Conservation (phyloP, 2,888 invertebrate species). For the Hedychridium roseum region DNA sequence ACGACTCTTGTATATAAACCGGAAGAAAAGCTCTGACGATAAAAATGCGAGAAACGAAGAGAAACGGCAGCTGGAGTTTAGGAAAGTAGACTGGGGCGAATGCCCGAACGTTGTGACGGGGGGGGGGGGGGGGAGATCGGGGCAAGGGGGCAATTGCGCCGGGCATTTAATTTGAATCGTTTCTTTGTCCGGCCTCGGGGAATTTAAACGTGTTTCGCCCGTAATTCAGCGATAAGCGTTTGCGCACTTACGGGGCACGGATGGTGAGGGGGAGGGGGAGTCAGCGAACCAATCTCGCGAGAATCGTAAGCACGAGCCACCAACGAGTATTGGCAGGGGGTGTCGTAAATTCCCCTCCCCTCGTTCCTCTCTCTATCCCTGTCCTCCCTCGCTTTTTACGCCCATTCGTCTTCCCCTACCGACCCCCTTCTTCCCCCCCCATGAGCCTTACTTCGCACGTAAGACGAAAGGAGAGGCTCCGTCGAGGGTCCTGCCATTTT, state of each 20-base stretch:
- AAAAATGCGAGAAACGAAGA: no score
- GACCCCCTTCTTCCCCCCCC: no score
- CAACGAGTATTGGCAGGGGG: conserved; percentile 28
- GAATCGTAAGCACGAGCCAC: conserved; percentile 30
- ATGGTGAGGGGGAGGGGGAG: not conserved
- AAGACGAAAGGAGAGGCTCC: not conserved
- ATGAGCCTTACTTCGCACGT: no score
- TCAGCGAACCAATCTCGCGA: conserved; percentile 30
- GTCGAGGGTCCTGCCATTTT: not conserved
- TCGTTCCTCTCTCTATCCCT: not conserved
- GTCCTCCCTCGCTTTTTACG: conserved; percentile 5
- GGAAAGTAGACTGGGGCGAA: conserved; percentile 15
- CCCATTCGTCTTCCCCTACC: not conserved
- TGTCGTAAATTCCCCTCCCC: conserved; percentile 38
- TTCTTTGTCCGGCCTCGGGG: conserved; percentile 35
- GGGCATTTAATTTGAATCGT: conserved; percentile 50
- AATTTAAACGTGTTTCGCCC: conserved; percentile 39
- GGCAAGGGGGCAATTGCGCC: no score
- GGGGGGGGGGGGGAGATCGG: conserved; percentile 17
- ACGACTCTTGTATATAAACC: no score
- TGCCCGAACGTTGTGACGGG: conserved; percentile 4
- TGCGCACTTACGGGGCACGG: conserved; percentile 5
- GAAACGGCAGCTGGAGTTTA: no score
- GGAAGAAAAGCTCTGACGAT: no score
- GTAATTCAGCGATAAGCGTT: conserved; percentile 46